Evolutionary conservation across 1,140 invertebrate genomes (phyloP), one percentile per base, ranked within the genome.

Genomic region (Cydia pomonella): DNA sequence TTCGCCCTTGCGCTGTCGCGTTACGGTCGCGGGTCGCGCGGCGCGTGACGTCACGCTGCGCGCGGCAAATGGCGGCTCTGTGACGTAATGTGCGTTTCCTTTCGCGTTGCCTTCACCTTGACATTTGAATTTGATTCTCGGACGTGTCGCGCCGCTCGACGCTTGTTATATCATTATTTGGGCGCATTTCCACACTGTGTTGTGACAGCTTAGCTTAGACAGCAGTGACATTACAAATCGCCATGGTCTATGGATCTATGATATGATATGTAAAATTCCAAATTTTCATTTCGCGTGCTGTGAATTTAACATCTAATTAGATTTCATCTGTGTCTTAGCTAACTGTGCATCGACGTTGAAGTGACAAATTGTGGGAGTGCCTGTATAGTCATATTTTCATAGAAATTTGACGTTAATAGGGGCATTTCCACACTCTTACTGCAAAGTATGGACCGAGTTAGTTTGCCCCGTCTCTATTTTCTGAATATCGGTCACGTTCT

Each of bases 61-160:
- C 63, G 38, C 77, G 59, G 77, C 73, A 79, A 81, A 78, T 79
- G 79, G 81, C 79, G 76, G 76, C 18, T n/a, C n/a, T 33, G 78
- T 83, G 82, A 83, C 82, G 82, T 84, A 77, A 80, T 77, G 80
- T 80, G 82, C 86, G 84, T 86, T 87, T 90, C 88, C 85, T 88
- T 87, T 90, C 87, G 83, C 84, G 75, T 82, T 79, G 79, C 80
- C 88, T 88, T 90, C 85, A 90, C 88, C 88, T 90, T 90, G 88
- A 90, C 88, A 90, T 88, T 90, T 87, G 77, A 79, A 78, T 86
- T 87, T 85, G 88, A 87, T 87, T 85, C 82, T 84, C 79, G 83
- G 82, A 86, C 83, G 86, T 83, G 86, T 86, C 78, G 74, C 73
- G 47, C 76, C 71, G 47, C 76, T 73, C 21, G 76, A 82, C 82